Base-by-base conservation (phyloP, 1,140 invertebrate genomes). In the Nylanderia fulva region DNA sequence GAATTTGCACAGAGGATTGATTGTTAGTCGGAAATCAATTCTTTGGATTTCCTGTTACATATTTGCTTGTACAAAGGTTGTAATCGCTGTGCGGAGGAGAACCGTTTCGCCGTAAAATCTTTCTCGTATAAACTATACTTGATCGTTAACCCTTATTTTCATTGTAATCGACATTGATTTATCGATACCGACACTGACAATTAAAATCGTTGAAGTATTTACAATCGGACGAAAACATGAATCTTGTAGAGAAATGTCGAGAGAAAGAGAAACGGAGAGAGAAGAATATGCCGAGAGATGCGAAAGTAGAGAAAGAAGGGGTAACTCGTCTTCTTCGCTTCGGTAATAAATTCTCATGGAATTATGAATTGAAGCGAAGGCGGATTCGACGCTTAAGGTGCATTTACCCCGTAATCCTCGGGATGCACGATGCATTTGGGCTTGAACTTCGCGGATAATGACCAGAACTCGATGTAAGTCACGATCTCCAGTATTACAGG, bases 311-410 rank as follows among this genome's bases (percentile, higher is more conserved):
- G 60, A 39, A 64, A 54, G 56, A 18, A 15, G 48, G 71, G 24
- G 18, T 33, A 36, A 48, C 52, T 42, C 29, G 21, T 84, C 80
- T 77, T 74, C 60, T 84, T 72, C 60, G 56, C 33, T 72, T 13
- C 36, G 82, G 87, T 71, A 82, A 89, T 90, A 90, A 90, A 90
- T 90, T 88, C 84, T 72, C 79, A 74, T 60, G 58, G 83, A 89
- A 90, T 89, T 87, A 89, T 89, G 77, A 90, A 89, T 90, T 68
- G 75, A 89, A 75, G 68, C 29, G 15, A 48, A 71, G 27, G 54
- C 79, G 60, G 84, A 90, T 88, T 85, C 79, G 88, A 88, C 61
- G 60, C 66, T 56, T 39, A 75, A 64, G 60, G 74, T 80, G 64
- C 79, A 60, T 85, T 80, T 85, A 88, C 58, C 64, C 61, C 58